Conservation (phyloP, 2,888 invertebrate genomes). For the Girardia tigrina region DNA sequence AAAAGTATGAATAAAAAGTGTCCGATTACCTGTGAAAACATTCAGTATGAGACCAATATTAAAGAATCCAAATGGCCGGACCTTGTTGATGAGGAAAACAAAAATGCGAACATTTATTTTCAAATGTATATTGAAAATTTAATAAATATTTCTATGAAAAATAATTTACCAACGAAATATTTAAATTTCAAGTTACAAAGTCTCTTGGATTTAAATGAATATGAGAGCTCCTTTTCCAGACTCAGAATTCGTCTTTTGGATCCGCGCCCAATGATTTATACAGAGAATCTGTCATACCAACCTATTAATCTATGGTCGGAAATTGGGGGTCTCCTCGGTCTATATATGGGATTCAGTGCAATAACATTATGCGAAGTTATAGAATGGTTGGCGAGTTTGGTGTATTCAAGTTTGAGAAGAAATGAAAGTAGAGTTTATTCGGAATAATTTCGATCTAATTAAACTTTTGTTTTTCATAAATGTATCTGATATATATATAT, state of each 20-base stretch:
- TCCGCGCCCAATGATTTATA: not conserved
- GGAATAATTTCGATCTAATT: no score
- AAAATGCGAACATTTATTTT: not conserved
- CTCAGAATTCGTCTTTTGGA: not conserved
- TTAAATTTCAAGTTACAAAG: not conserved
- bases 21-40: not conserved
- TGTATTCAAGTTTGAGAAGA: no score
- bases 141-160: not conserved
- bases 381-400: not conserved
- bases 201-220: not conserved
- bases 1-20: not conserved
- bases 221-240: not conserved
- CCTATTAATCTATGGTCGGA: conserved; percentile 12
- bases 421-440: no score
- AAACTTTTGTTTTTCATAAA: no score
- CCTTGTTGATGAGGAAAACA: not conserved
- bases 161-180: not conserved
- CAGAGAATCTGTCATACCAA: not conserved
- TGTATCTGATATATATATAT: no score
- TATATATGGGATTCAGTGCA: not conserved
- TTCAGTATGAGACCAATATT: not conserved
- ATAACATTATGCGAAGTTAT: not conserved
- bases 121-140: not conserved
- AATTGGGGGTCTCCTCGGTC: not conserved
- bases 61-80: conserved; percentile 23